Base-by-base conservation (phyloP, 1,140 invertebrate genomes). In the Phymorhynchus buccinoides region DNA sequence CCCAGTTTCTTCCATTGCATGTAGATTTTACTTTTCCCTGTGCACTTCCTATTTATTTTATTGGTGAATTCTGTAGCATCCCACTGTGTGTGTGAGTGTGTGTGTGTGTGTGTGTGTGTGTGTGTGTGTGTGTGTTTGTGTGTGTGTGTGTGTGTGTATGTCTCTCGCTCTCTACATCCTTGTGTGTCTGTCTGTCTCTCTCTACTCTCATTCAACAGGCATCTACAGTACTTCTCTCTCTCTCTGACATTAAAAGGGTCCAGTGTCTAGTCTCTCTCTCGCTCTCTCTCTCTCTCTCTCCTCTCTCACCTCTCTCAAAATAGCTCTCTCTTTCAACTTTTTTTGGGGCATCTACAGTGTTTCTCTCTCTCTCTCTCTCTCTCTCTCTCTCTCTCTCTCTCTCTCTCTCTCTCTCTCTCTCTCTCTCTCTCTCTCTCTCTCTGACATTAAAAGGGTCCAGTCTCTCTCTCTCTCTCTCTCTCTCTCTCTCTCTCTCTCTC, bases 361-460 rank as follows among this genome's bases (percentile, higher is more conserved):
- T 44, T 56, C 48, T 37, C 52, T 37, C 80, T 56, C 48, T n/a
- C 80, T 56, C 52, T 62, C 35, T 62, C 80, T 62, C 78, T 80
- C 9, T 6, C 16, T 16, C 14, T 80, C 41, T 80, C 78, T 80
- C 78, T 80, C 78, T 80, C 78, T 35, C 32, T 80, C 78, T 80
- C 32, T 80, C 78, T 80, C 78, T 44, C 41, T 80, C 78, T 44
- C 52, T 62, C 80, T 82, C 80, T 62, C 80, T 68, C 56, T 6
- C 37, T 39, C 7, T 18, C 56, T 73, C 4, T 73, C 37, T 30
- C 56, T n/a, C n/a, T n/a, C n/a, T n/a, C n/a, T n/a, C n/a, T n/a
- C n/a, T n/a, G n/a, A n/a, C n/a, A n/a, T n/a, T n/a, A n/a, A n/a
- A n/a, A n/a, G n/a, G n/a, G n/a, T n/a, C n/a, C n/a, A n/a, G n/a